phyloP scores from a whole-genome alignment of 92 coral and sea anemone genomes.

The Palythoa grandis region DNA sequence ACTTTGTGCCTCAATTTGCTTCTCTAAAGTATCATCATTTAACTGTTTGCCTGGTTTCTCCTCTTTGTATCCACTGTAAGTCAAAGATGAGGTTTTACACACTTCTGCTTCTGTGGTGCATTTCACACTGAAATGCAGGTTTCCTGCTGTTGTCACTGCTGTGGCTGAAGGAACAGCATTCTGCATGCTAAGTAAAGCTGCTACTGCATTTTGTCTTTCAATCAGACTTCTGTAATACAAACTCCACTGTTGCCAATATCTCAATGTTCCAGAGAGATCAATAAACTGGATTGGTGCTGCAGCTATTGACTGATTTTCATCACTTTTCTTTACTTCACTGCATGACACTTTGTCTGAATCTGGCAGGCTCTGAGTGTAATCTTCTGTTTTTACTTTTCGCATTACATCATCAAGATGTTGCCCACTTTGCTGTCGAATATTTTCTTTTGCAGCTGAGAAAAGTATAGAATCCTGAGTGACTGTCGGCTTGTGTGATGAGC shows the following conservation, averaged over 20 bases:
- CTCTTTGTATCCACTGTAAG: neutral
- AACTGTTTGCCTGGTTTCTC: neutral
- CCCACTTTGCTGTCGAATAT: constrained; percentile 1
- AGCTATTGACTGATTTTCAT: neutral
- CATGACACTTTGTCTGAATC: neutral
- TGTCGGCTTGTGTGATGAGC: neutral
- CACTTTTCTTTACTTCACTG: neutral
- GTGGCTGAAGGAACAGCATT: constrained; percentile 32
- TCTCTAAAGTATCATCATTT: neutral
- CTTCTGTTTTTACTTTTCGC: constrained; percentile 33
- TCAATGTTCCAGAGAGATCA: constrained; percentile 83
- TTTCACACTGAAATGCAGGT: neutral
- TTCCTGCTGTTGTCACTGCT: constrained; percentile 32
- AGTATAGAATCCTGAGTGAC: neutral
- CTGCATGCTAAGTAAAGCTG: constrained; percentile 45
- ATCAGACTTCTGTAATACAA: constrained; percentile 68
- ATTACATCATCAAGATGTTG: constrained; percentile 12
- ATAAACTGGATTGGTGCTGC: constrained; percentile 69
- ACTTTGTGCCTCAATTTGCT: neutral
- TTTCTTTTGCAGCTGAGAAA: neutral
- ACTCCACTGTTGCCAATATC: constrained; percentile 88
- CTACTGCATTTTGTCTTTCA: constrained; percentile 62
- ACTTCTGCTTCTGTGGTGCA: neutral
- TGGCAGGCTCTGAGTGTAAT: constrained; percentile 10
- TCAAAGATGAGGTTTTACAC: neutral